Conservation (phyloP, 2,888 invertebrate species). For the Cantharis rufa region DNA sequence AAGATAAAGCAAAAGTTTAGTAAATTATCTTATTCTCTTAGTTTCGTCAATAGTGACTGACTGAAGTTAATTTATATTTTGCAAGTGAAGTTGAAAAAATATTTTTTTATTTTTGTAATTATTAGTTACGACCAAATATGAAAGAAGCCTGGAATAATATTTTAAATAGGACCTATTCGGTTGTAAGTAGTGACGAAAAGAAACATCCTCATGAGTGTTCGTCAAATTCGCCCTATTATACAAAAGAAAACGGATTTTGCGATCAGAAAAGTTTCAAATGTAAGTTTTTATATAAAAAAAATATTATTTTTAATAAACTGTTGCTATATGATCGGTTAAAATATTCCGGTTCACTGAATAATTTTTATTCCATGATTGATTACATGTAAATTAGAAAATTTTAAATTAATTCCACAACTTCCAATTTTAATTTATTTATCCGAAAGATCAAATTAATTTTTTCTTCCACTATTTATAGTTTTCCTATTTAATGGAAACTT, state of each 20-base stretch:
- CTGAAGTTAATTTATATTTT: background rate
- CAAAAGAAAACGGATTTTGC: background rate
- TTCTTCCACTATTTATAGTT: no score
- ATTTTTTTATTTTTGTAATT: no score
- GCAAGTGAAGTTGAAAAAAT: no score
- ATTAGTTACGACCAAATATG: slow-evolving; percentile 39
- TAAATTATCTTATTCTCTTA: background rate
- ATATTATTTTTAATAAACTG: no score
- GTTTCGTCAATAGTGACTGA: no score
- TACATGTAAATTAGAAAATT: background rate
- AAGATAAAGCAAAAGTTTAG: background rate
- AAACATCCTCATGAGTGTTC: slow-evolving; percentile 1
- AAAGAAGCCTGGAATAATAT: slow-evolving; percentile 48
- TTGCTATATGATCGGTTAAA: background rate
- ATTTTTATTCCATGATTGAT: background rate
- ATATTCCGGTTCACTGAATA: background rate
- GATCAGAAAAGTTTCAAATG: background rate
- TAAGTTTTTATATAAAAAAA: background rate
- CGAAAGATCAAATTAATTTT: no score
- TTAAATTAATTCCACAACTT: no score
- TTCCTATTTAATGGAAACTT: no score
- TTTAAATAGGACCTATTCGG: slow-evolving; percentile 45
- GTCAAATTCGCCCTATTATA: background rate
- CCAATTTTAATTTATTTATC: no score
- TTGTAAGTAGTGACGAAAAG: slow-evolving; percentile 36